phyloP scores from a whole-genome alignment of 2,113 vertebrate species.

The Catharus minimus region DNA sequence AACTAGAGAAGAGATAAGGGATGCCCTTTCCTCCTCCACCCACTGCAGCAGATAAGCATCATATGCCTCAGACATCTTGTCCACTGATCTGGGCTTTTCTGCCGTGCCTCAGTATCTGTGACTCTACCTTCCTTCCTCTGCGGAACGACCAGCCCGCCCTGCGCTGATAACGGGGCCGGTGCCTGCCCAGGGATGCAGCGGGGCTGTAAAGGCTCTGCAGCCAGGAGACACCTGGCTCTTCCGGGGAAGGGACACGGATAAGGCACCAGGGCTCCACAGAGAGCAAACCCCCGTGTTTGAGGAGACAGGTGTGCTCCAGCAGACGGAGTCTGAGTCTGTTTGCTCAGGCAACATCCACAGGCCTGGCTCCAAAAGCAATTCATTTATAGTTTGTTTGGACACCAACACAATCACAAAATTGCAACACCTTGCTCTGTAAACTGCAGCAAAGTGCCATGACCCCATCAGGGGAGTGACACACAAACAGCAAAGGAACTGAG shows the following conservation, averaged over 20 bases:
- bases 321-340: conserved; percentile 18
- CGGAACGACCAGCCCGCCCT: not conserved
- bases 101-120: conserved; percentile 36
- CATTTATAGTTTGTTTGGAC: conserved; percentile 43
- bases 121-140: conserved; percentile 55
- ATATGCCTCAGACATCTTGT: conserved; percentile 58
- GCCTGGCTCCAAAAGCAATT: not conserved
- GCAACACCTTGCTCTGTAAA: not conserved
- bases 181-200: not conserved
- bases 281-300: conserved; percentile 40
- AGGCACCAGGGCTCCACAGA: not conserved
- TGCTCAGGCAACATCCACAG: conserved; percentile 34
- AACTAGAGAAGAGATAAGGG: conserved; percentile 58
- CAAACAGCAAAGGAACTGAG: not conserved
- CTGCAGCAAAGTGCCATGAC: not conserved
- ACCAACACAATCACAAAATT: not conserved
- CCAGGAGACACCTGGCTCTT: conserved; percentile 47
- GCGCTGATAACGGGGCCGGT: not conserved
- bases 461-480: not conserved
- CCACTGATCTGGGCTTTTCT: conserved; percentile 63
- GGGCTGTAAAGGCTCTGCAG: not conserved
- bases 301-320: conserved; percentile 42
- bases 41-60: conserved; percentile 63
- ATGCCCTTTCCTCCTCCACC: conserved; percentile 60
- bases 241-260: not conserved